A percentile compares a stretch with the other conserved stretches of the same genome.
Conservation (phyloP, 92 coral and sea anemone genomes). For the Phymanthus crucifer region DNA sequence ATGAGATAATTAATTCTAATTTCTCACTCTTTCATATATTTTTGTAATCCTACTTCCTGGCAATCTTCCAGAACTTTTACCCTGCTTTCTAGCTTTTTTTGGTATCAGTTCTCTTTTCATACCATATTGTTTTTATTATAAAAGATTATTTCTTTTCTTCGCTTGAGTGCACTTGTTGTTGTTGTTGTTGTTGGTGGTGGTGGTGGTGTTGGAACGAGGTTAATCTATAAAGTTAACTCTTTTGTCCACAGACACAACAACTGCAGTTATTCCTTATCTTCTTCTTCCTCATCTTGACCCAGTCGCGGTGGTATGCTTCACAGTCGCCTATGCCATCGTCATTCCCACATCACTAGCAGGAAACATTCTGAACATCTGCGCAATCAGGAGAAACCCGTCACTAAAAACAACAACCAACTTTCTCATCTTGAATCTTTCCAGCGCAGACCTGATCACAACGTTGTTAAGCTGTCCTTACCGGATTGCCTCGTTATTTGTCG, state of each 20-base stretch:
- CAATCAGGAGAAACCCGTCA: neutral
- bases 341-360: slow-evolving; percentile 7
- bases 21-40: too few species aligned
- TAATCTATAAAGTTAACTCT: neutral
- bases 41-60: too few species aligned
- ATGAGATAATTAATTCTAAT: too few species aligned
- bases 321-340: neutral
- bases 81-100: too few species aligned
- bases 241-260: neutral
- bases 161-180: too few species aligned
- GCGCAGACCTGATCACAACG: slow-evolving; percentile 6
- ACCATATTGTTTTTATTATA: too few species aligned
- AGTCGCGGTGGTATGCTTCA: neutral
- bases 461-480: neutral
- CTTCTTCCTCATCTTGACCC: slow-evolving; percentile 4
- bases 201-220: neutral
- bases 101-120: too few species aligned
- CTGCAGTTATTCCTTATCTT: neutral
- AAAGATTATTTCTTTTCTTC: too few species aligned
- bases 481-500: neutral
- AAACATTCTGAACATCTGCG: neutral
- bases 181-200: too few species aligned
- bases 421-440: neutral
- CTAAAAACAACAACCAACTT: slow-evolving; percentile 3
- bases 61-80: too few species aligned